Evolutionary conservation across 1,140 invertebrate genomes (phyloP), one percentile per base, ranked within the genome.

Genomic region (Ericerus pela): DNA sequence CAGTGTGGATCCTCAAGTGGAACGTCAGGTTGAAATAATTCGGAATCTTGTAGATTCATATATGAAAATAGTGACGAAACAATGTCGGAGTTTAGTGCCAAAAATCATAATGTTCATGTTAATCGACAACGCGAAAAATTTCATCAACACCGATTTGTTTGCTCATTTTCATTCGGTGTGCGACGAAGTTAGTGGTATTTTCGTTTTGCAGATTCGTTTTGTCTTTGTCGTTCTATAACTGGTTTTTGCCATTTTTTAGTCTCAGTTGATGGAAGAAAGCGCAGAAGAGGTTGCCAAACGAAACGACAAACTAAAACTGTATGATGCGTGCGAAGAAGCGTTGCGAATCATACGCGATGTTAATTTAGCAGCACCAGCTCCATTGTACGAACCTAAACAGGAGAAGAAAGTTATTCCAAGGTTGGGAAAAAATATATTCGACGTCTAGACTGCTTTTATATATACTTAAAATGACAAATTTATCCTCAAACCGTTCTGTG

Each of bases 61-160:
- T 74, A 97, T 99, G 93, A 90, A 91, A 72, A 99, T 99, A 65
- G 89, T 99, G 16, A 97, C 92, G 51, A 99, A 99, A 75, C 99
- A 94, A 18, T 96, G 94, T 56, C 77, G 93, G 47, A 96, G 99
- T 73, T 77, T 99, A 59, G 91, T 99, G 59, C 96, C 96, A 52
- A 99, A 99, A 73, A 86, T 88, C 37, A 94, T 99, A 62, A 99
- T 99, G 95, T 84, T 90, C 77, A 76, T 98, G 62, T 93, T 98
- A 66, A 96, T 99, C 52, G 98, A 98, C 69, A 86, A 96, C 73
- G 83, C 87, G 64, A 96, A 97, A 74, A 89, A 97, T 66, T 99
- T 98, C 68, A 96, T 99, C 63, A 93, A 93, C 67, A 86, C 87
- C 18, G 96, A 99, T 72, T 73, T 99, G 28, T 75, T 98, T 60